Percentiles rank a stretch among this genome's conserved stretches.
Conservation (phyloP, 2,888 invertebrate genomes). For the Drosophila nigritarsus region DNA sequence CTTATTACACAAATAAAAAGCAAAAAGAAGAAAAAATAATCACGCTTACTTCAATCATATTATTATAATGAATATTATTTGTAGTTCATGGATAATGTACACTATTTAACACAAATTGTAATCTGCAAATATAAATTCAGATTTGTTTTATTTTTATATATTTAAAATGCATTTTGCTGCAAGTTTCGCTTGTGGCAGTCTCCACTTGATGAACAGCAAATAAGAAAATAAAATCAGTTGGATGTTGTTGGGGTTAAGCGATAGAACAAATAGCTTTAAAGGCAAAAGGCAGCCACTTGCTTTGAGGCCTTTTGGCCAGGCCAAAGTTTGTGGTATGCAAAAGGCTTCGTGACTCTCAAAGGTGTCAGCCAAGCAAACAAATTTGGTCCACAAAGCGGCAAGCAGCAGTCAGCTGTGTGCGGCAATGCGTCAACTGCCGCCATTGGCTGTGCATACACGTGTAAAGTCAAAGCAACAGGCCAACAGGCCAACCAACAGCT, state of each 20-base stretch:
- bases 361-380: slow-evolving; percentile 75
- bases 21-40: neutral
- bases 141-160: too few relatives aligned
- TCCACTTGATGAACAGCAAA: neutral
- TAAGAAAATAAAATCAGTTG: slow-evolving; percentile 24
- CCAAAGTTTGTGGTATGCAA: slow-evolving; percentile 33
- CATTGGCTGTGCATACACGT: slow-evolving; percentile 66
- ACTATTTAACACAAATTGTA: neutral
- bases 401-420: slow-evolving; percentile 13
- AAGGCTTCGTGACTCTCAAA: slow-evolving; percentile 53
- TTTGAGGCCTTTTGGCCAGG: slow-evolving; percentile 55
- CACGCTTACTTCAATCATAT: neutral
- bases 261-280: slow-evolving; percentile 6
- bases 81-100: neutral
- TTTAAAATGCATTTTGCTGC: neutral
- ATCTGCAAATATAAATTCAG: too few relatives aligned
- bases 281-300: slow-evolving; percentile 59
- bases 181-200: neutral
- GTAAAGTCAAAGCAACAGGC: slow-evolving; percentile 74
- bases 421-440: slow-evolving; percentile 35
- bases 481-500: slow-evolving; percentile 30
- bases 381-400: slow-evolving; percentile 43
- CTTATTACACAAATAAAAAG: neutral
- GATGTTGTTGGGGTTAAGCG: neutral
- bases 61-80: neutral